Evolutionary conservation across 2,113 vertebrate species (phyloP).

Genomic region (Pitta sordida): DNA sequence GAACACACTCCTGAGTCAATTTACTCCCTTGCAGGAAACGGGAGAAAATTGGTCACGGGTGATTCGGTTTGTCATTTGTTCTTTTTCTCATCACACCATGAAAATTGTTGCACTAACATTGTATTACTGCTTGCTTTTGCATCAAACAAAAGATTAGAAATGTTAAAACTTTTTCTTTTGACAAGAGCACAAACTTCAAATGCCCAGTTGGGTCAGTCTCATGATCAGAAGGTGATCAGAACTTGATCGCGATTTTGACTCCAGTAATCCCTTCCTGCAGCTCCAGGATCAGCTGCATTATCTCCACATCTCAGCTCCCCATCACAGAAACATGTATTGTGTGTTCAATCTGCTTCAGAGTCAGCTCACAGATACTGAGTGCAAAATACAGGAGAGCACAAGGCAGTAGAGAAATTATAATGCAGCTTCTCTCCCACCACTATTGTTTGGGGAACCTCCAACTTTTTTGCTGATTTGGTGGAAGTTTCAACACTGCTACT

Average conservation of each 20-base stretch:
- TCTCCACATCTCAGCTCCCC: background rate
- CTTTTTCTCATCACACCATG: constrained; percentile 15
- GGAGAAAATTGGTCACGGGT: constrained; percentile 4
- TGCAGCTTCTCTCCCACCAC: background rate
- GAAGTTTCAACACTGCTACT: background rate
- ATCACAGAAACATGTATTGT: background rate
- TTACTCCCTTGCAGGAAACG: background rate
- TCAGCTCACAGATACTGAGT: background rate
- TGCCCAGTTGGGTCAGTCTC: background rate
- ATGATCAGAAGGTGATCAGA: background rate
- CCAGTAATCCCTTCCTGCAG: background rate
- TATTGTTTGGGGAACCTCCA: background rate
- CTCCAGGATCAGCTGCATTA: background rate
- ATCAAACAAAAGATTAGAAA: constrained; percentile 3
- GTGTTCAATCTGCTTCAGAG: background rate
- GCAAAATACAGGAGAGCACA: background rate
- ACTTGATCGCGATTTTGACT: background rate
- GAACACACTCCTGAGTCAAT: constrained; percentile 6
- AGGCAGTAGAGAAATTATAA: background rate
- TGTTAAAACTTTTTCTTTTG: background rate
- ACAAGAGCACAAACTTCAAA: background rate
- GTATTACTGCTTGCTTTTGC: background rate
- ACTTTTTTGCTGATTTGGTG: background rate
- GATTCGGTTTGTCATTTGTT: constrained; percentile 44
- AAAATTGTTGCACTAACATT: background rate